Conservation (phyloP, 2,797 vertebrate genomes). For the Cossypha polioptera region DNA sequence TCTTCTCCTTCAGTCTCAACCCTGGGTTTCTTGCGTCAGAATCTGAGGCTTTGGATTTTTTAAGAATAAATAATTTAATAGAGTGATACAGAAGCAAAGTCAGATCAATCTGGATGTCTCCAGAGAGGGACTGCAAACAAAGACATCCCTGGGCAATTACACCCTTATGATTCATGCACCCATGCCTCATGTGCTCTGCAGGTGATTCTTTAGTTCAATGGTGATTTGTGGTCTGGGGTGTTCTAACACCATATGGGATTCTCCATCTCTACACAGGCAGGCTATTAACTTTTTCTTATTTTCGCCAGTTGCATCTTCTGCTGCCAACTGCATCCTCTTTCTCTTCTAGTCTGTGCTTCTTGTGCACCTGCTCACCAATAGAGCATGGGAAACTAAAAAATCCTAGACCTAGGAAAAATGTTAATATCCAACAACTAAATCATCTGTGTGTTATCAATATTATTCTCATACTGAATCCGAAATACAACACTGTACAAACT, state of each 20-base stretch:
- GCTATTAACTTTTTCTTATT: background rate
- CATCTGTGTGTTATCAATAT: background rate
- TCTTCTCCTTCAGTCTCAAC: background rate
- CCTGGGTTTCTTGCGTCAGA: background rate
- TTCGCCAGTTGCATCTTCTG: background rate
- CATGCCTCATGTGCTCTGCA: background rate
- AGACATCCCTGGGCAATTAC: background rate
- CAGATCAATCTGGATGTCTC: background rate
- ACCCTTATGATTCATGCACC: background rate
- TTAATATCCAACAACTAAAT: background rate
- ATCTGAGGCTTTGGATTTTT: background rate
- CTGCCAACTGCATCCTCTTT: background rate
- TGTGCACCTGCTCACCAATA: background rate
- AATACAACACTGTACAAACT: background rate
- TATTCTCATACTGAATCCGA: background rate
- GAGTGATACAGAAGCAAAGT: background rate
- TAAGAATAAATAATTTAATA: background rate
- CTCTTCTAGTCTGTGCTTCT: background rate
- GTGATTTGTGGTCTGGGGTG: background rate
- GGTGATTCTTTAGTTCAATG: fast-evolving
- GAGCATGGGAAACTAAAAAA: background rate
- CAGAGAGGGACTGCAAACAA: background rate
- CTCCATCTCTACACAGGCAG: background rate
- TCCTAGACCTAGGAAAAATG: background rate
- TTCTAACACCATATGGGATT: background rate